Conservation (phyloP, 2,113 vertebrate species). For the Neotoma lepida region DNA sequence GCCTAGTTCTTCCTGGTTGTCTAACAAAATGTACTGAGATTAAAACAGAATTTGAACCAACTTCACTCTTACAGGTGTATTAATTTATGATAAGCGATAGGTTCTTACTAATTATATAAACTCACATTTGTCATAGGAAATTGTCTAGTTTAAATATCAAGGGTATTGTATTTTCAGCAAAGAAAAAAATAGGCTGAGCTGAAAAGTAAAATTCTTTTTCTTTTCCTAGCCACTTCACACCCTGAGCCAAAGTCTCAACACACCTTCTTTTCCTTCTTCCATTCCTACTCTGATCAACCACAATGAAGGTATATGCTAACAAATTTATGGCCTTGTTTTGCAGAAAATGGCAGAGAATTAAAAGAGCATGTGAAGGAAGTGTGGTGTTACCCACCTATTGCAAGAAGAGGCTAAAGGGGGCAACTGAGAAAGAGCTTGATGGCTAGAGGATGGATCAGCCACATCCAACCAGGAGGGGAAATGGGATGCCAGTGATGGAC, state of each 20-base stretch:
- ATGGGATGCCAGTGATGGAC: background rate
- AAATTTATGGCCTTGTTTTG: background rate
- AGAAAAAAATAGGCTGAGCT: background rate
- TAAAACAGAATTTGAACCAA: background rate
- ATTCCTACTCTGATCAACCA: background rate
- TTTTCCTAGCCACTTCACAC: background rate
- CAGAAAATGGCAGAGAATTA: background rate
- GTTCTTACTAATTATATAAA: background rate
- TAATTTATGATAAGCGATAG: background rate
- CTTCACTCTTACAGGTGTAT: background rate
- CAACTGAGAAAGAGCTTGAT: background rate
- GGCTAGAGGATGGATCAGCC: too few species aligned
- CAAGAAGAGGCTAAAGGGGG: background rate
- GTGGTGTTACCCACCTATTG: background rate
- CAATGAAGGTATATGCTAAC: background rate
- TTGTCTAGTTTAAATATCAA: background rate
- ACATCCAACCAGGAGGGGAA: background rate
- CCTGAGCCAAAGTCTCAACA: background rate
- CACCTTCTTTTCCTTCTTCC: accelerated
- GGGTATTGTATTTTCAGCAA: background rate
- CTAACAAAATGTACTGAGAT: background rate
- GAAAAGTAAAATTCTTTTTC: background rate
- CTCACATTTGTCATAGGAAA: background rate
- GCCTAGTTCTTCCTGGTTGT: background rate
- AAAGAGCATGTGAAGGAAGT: background rate